Evolutionary conservation across 2,797 vertebrate species (phyloP), one percentile per base, ranked within the genome.

Genomic region (Gadopsis marmoratus): DNA sequence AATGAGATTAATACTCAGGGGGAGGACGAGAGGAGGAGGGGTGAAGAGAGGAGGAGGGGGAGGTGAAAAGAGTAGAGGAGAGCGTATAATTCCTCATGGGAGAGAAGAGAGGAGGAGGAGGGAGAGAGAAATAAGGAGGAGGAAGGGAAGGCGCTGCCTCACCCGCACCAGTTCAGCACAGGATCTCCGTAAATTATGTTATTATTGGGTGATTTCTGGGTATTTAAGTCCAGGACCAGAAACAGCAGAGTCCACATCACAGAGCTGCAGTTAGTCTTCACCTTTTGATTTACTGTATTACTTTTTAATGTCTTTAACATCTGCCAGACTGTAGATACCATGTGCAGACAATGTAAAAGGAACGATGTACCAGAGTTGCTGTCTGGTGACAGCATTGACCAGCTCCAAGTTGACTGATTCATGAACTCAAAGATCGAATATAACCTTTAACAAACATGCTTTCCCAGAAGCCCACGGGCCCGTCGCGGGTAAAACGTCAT

Each of bases 61-160:
- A 86, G 69, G 79, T 75, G 77, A 81, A 81, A 77, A 83, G 61
- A 81, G 81, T 70, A 84, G 74, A 74, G 83, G 68, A 72, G 60
- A 83, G 84, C 10, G 21, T 61, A 51, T 88, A 79, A 87, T 89
- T 89, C 87, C 87, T 90, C 85, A 11, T 84, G 89, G 87, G 87
- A 89, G 31, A 62, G 67, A 21, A 33, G 35, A 47, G 70, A 45
- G 23, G 60, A 35, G 63, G 65, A 59, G 56, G 43, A 54, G 56
- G 47, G 13, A 33, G 69, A 74, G 54, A 26, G 53, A 60, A 58
- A 55, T 47, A 60, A 33, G 47, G 41, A 3, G 39, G 8, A 12
- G 7, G 53, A 35, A 5, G n/a, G 31, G 45, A 4, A 23, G 29
- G 7, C 13, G 47, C 60, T 50, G 58, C 45, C 17, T 65, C 4